Percentiles rank a stretch among this genome's conserved stretches.
These are phyloP conservation scores for Neotoxoptera formosana DNA, from an alignment of 1,140 invertebrate species.

Conservation along the genomic window DNA sequence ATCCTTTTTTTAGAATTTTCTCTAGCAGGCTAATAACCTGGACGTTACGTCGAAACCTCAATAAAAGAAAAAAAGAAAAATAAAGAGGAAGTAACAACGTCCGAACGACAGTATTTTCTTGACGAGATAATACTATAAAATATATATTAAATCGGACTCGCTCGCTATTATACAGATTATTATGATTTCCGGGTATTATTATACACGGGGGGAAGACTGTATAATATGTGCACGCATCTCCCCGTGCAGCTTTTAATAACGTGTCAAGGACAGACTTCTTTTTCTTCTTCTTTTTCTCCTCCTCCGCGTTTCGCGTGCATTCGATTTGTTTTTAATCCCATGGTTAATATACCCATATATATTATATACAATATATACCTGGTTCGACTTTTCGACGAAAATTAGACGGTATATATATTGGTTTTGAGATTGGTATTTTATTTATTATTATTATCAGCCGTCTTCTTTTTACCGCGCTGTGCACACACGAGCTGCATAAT, in stretches of 20 bases:
- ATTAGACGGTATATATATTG: background rate
- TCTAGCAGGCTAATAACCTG: too few relatives aligned
- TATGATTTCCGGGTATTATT: conserved; percentile 11
- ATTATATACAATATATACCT: background rate
- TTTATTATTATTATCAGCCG: background rate
- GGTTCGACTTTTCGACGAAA: background rate
- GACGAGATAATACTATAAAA: background rate
- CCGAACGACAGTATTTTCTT: background rate
- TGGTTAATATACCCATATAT: background rate
- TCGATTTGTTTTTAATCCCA: conserved; percentile 29
- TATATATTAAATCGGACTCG: background rate
- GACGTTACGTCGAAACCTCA: too few relatives aligned
- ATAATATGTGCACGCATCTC: background rate
- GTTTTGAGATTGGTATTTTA: background rate
- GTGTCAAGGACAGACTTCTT: conserved; percentile 29
- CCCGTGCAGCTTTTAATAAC: conserved; percentile 6
- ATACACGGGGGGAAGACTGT: background rate
- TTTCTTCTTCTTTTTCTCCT: background rate
- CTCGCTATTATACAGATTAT: background rate
- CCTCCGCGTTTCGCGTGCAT: background rate
- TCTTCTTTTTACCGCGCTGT: background rate
- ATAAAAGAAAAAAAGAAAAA: too few relatives aligned
- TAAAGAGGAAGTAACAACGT: background rate
- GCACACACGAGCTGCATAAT: background rate
- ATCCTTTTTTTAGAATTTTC: too few relatives aligned